phyloP scores from a whole-genome alignment of 2,797 vertebrate species.

The Enteromius paludinosus region DNA sequence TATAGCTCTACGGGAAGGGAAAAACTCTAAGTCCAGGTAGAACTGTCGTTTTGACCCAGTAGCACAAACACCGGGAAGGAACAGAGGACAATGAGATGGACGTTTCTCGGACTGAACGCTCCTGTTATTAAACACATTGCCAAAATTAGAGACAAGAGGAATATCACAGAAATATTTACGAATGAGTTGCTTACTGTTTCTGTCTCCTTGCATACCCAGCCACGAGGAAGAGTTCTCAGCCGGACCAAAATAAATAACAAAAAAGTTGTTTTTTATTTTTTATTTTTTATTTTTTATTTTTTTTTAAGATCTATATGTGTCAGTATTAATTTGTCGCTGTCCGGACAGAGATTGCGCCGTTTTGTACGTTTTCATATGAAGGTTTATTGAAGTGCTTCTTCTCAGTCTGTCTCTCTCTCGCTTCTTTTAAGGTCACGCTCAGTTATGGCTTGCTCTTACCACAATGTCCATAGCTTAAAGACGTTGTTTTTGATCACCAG shows the following conservation, averaged over 20 bases:
- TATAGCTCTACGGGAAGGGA: slow-evolving; percentile 71
- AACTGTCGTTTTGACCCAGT: slow-evolving; percentile 68
- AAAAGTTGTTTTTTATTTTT: slow-evolving; percentile 62
- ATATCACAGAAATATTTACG: slow-evolving; percentile 66
- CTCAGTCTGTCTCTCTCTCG: not conserved
- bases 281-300: slow-evolving; percentile 59
- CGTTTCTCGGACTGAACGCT: slow-evolving; percentile 62
- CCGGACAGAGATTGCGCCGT: slow-evolving; percentile 18
- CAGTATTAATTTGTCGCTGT: slow-evolving; percentile 76
- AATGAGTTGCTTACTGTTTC: slow-evolving; percentile 70
- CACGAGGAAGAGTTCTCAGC: slow-evolving; percentile 68
- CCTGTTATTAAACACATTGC: slow-evolving; percentile 68
- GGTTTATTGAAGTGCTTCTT: slow-evolving; percentile 65
- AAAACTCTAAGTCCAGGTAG: slow-evolving; percentile 65
- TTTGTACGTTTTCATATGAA: slow-evolving; percentile 65
- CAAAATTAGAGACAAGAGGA: slow-evolving; percentile 73
- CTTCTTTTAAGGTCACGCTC: slow-evolving; percentile 56
- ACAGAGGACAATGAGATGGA: slow-evolving; percentile 59
- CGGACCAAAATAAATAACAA: slow-evolving; percentile 76
- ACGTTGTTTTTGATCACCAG: slow-evolving; percentile 69
- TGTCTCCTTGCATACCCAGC: slow-evolving; percentile 60
- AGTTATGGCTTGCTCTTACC: slow-evolving; percentile 55
- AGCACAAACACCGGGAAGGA: slow-evolving; percentile 66
- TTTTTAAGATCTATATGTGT: slow-evolving; percentile 71
- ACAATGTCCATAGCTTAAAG: slow-evolving; percentile 62